Evolutionary conservation across 2,113 vertebrate genomes (phyloP).

Genomic region (Pachypanchax playfairii): DNA sequence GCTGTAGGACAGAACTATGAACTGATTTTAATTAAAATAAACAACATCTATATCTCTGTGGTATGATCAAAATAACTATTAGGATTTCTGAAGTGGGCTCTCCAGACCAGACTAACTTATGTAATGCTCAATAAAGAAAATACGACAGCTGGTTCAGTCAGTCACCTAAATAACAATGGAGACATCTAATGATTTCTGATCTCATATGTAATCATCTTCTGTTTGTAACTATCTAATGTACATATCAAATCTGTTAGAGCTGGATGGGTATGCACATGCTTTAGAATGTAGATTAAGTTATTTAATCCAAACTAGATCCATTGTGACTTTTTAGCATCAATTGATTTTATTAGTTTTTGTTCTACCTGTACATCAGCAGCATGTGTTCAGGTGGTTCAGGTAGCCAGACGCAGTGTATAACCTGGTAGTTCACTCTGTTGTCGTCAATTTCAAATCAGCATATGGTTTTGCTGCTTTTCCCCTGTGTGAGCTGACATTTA

Average conservation of each 20-base stretch:
- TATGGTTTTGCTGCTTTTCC: slow-evolving; percentile 8
- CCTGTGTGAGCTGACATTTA: background rate
- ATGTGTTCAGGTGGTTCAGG: slow-evolving; percentile 3
- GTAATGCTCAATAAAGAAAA: slow-evolving; percentile 23
- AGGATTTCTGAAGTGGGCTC: slow-evolving; percentile 27
- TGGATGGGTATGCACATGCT: background rate
- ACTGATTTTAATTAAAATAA: slow-evolving; percentile 33
- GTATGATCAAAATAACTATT: slow-evolving; percentile 43
- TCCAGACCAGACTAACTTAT: slow-evolving; percentile 14
- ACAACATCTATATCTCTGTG: slow-evolving; percentile 23
- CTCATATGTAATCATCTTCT: background rate
- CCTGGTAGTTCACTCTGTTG: background rate
- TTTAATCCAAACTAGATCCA: slow-evolving; percentile 7
- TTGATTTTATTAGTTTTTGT: slow-evolving; percentile 5
- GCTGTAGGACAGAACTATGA: slow-evolving; percentile 17
- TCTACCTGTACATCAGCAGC: background rate
- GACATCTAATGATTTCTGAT: too few relatives aligned
- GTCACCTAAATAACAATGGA: background rate
- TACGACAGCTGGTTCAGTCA: slow-evolving; percentile 19
- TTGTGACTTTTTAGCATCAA: background rate
- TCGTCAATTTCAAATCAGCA: background rate
- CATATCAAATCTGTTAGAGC: slow-evolving; percentile 43
- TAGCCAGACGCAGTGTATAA: background rate
- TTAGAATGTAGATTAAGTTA: slow-evolving; percentile 1
- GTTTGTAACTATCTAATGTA: slow-evolving; percentile 37